phyloP scores from a whole-genome alignment of 1,140 invertebrate genomes.

The Calycopis cecrops region DNA sequence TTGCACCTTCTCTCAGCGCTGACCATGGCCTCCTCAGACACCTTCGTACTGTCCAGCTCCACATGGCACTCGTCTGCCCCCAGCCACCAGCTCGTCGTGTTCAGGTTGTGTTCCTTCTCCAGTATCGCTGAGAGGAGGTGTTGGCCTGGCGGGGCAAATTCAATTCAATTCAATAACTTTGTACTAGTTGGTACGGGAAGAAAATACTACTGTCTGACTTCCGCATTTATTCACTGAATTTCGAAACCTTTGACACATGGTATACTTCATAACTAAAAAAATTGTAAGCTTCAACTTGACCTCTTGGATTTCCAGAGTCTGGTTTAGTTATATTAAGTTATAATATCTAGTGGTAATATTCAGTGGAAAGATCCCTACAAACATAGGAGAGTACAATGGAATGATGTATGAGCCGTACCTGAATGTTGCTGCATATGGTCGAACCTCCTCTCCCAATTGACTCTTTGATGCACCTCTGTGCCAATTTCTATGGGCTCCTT shows the following conservation, averaged over 20 bases:
- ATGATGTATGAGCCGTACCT: constrained; percentile 56
- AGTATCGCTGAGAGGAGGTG: constrained; percentile 89
- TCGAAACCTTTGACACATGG: too few species aligned
- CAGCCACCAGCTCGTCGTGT: constrained; percentile 88
- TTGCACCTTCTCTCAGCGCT: constrained; percentile 80
- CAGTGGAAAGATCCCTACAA: too few species aligned
- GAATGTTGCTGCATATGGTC: constrained; percentile 96
- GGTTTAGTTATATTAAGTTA: too few species aligned
- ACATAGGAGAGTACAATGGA: too few species aligned
- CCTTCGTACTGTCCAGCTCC: constrained; percentile 76
- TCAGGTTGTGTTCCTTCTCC: constrained; percentile 79
- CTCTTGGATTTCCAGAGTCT: too few species aligned
- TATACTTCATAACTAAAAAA: too few species aligned
- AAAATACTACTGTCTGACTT: too few species aligned
- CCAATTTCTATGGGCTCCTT: constrained; percentile 77
- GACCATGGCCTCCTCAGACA: constrained; percentile 71
- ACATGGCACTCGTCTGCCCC: constrained; percentile 81
- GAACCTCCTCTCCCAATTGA: constrained; percentile 87
- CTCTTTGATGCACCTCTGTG: constrained; percentile 75
- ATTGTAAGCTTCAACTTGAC: too few species aligned
- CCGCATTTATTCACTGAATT: too few species aligned
- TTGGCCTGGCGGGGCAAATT: constrained; percentile 77
- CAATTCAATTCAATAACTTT: neutral
- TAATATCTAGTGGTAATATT: too few species aligned
- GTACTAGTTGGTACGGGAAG: too few species aligned